A percentile compares a stretch with the other conserved stretches of the same genome.
Evolutionary conservation across 2,888 invertebrate species (phyloP).

Genomic region (Amblyjoppa fuscipennis): DNA sequence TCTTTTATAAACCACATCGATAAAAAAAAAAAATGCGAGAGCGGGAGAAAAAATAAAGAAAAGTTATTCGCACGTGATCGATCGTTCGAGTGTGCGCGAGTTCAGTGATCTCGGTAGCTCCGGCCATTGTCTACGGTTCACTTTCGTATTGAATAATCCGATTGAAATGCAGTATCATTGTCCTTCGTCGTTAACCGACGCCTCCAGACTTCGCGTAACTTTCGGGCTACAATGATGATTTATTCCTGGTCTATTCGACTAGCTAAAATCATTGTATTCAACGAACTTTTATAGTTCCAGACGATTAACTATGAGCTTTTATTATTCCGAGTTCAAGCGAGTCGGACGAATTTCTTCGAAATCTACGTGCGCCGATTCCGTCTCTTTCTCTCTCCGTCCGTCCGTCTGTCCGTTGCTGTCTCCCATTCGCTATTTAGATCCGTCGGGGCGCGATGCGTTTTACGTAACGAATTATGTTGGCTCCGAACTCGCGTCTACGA

Average conservation of each 20-base stretch:
- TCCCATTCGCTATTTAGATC: slow-evolving; percentile 31
- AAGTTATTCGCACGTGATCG: slow-evolving; percentile 49
- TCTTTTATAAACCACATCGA: neutral
- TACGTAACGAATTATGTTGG: slow-evolving; percentile 43
- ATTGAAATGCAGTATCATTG: slow-evolving; percentile 58
- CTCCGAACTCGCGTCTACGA: slow-evolving; percentile 3
- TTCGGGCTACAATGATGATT: neutral
- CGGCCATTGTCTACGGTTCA: slow-evolving; percentile 63
- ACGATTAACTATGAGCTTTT: slow-evolving; percentile 51
- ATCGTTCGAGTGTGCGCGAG: slow-evolving; percentile 54
- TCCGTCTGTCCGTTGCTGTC: neutral
- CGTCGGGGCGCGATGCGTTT: slow-evolving; percentile 36
- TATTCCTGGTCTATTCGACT: slow-evolving; percentile 37
- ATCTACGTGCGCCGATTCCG: slow-evolving; percentile 47
- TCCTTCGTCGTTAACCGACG: slow-evolving; percentile 38
- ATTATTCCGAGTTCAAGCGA: slow-evolving; percentile 61
- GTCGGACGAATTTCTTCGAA: slow-evolving; percentile 57
- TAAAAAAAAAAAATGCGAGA: slow-evolving; percentile 26
- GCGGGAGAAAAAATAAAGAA: neutral
- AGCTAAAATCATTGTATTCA: slow-evolving; percentile 45
- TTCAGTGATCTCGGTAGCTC: slow-evolving; percentile 68
- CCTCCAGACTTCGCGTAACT: slow-evolving; percentile 36
- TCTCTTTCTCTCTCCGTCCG: neutral
- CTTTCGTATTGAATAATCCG: slow-evolving; percentile 63
- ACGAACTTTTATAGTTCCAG: slow-evolving; percentile 23